Evolutionary conservation across 2,113 vertebrate genomes (phyloP), one percentile per base, ranked within the genome.

Genomic region (Pluvialis apricaria): DNA sequence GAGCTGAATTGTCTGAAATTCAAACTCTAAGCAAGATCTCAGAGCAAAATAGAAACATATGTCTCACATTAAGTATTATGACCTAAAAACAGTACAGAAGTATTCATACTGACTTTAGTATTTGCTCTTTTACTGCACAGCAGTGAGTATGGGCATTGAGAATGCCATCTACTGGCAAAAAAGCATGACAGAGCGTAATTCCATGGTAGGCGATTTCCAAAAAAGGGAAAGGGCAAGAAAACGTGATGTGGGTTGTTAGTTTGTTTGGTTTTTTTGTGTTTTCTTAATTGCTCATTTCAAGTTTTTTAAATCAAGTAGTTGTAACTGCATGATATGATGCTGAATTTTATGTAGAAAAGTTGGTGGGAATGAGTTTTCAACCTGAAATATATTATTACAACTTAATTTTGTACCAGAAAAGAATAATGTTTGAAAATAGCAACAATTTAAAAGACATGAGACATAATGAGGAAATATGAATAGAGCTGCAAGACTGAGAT

Each of bases 81-180:
- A 77, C 51, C 45, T 66, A 90, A 88, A 81, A 82, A 3, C 34
- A 64, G 31, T 25, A 32, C 13, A 26, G 11, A 76, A 68, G 12
- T 54, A 62, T 42, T 88, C 15, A 36, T 25, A 26, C 9, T 52
- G 40, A 26, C 32, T 73, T 88, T 6, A 55, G 16, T 44, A 52
- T 21, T 21, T 28, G 49, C 49, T 24, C 49, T 11, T 51, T 51
- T 25, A 51, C 49, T 25, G 55, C 45, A 34, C 2, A 2, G 31
- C 52, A 75, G 18, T 5, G 42, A 65, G 29, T 36, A 65, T 6
- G 19, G 82, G 36, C 94, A 88, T 42, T 93, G 76, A 80, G 70
- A 94, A 97, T 96, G 95, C 96, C 96, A 97, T 76, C 96, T 97
- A 86, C 95, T 98, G 96, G 94, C 79, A 93, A 94, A 90, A 86